Conservation (phyloP, 2,888 invertebrate genomes). For the Agrotis clavis region DNA sequence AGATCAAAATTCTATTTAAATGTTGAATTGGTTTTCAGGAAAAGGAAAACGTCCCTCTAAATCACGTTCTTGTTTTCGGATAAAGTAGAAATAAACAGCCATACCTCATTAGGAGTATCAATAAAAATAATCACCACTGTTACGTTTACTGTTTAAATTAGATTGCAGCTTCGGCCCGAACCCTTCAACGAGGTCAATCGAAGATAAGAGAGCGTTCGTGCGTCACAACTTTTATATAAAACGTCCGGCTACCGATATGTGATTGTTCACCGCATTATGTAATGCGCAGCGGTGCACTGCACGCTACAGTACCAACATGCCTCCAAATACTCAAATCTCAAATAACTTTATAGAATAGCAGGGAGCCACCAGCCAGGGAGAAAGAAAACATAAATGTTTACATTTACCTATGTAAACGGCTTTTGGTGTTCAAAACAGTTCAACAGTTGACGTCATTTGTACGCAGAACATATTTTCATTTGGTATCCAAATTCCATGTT, state of each 20-base stretch:
- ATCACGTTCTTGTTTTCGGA: slow-evolving; percentile 5
- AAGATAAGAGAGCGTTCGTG: slow-evolving; percentile 81
- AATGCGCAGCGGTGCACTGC: slow-evolving; percentile 41
- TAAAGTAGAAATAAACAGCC: slow-evolving; percentile 22
- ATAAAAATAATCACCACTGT: slow-evolving; percentile 58
- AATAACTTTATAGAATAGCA: slow-evolving; percentile 41
- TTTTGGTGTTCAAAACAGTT: slow-evolving; percentile 79
- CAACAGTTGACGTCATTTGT: slow-evolving; percentile 80
- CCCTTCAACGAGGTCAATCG: slow-evolving; percentile 83
- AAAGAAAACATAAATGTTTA: slow-evolving; percentile 81
- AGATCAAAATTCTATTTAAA: neutral
- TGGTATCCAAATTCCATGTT: slow-evolving; percentile 64
- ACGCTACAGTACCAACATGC: slow-evolving; percentile 6
- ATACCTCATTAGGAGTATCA: slow-evolving; percentile 33
- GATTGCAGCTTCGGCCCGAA: slow-evolving; percentile 80
- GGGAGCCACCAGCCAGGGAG: slow-evolving; percentile 55
- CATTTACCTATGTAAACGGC: slow-evolving; percentile 76
- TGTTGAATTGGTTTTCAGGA: slow-evolving; percentile 5
- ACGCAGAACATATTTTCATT: slow-evolving; percentile 69
- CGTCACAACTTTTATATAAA: slow-evolving; percentile 77
- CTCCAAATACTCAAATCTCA: slow-evolving; percentile 18
- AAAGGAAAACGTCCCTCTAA: slow-evolving; percentile 7
- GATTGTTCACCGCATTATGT: slow-evolving; percentile 58
- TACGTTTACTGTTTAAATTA: slow-evolving; percentile 75
- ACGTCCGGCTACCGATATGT: slow-evolving; percentile 65